Evolutionary conservation across 2,888 invertebrate species (phyloP).

Genomic region (Amblyjoppa fuscipennis): DNA sequence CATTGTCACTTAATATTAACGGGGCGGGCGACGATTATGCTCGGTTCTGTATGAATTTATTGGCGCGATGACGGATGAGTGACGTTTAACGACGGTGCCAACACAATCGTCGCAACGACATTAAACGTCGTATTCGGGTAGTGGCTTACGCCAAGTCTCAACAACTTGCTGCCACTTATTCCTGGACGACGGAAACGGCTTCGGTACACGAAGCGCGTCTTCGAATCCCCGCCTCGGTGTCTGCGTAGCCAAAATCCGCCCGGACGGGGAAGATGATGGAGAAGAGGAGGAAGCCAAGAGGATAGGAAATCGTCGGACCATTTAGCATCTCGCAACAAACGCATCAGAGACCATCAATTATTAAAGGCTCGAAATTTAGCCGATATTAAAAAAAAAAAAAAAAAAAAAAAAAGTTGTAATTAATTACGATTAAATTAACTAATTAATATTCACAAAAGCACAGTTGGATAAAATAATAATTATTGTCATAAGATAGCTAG

Average conservation of each 20-base stretch:
- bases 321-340: conserved; percentile 56
- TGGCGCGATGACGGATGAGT: conserved; percentile 68
- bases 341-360: conserved; percentile 52
- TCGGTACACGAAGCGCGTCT: conserved; percentile 28
- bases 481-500: no score
- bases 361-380: conserved; percentile 17
- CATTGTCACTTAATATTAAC: conserved; percentile 65
- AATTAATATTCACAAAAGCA: no score
- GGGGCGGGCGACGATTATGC: conserved; percentile 60
- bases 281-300: not conserved
- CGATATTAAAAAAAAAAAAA: conserved; percentile 34
- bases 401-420: not conserved
- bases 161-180: conserved; percentile 60
- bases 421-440: not conserved
- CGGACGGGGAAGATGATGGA: not conserved
- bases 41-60: conserved; percentile 66
- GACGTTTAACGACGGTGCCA: conserved; percentile 64
- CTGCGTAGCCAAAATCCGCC: conserved; percentile 41
- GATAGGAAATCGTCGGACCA: conserved; percentile 45
- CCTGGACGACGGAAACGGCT: conserved; percentile 55
- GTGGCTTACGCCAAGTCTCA: conserved; percentile 57
- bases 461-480: no score
- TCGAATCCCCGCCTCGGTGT: conserved; percentile 9
- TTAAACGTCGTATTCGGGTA: conserved; percentile 55
- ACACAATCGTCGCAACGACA: conserved; percentile 53